Evolutionary conservation across 2,888 invertebrate genomes (phyloP).

Genomic region (Acheta domesticus): DNA sequence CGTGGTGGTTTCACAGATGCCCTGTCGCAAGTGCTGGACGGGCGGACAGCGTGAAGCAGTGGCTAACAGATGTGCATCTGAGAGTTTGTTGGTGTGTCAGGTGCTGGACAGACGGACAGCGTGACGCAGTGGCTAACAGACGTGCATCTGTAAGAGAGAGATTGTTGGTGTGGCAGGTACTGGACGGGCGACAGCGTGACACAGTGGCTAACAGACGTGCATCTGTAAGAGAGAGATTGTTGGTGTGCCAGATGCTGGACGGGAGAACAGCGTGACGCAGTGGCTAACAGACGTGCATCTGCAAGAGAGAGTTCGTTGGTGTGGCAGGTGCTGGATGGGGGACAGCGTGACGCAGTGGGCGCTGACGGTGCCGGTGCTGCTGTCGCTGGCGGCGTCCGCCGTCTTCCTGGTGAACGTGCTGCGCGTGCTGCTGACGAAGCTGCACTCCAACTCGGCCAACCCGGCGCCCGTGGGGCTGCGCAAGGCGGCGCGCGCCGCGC

Average conservation of each 20-base stretch:
- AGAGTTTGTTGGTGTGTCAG: no score
- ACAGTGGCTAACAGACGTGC: no score
- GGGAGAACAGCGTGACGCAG: conserved; percentile 52
- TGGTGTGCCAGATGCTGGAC: no score
- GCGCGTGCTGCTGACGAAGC: conserved; percentile 60
- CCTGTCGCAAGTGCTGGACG: no score
- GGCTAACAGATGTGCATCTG: no score
- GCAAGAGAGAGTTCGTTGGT: background rate
- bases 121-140: conserved; percentile 52
- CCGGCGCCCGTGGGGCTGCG: conserved; percentile 57
- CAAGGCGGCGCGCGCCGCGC: conserved; percentile 67
- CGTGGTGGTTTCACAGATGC: no score
- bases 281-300: conserved; percentile 45
- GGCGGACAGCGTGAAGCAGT: no score
- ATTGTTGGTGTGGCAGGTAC: background rate
- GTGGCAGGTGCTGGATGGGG: conserved; percentile 64
- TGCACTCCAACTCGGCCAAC: conserved; percentile 60
- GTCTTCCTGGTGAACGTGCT: conserved; percentile 67
- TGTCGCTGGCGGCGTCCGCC: conserved; percentile 58
- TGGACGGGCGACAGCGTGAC: no score
- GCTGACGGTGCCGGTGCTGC: conserved; percentile 58
- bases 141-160: background rate
- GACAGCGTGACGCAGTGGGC: conserved; percentile 62
- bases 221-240: background rate
- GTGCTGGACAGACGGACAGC: conserved; percentile 45